These are phyloP conservation scores for Papio anubis DNA, from an alignment of 2,113 vertebrate genomes.

Conservation along the genomic window DNA sequence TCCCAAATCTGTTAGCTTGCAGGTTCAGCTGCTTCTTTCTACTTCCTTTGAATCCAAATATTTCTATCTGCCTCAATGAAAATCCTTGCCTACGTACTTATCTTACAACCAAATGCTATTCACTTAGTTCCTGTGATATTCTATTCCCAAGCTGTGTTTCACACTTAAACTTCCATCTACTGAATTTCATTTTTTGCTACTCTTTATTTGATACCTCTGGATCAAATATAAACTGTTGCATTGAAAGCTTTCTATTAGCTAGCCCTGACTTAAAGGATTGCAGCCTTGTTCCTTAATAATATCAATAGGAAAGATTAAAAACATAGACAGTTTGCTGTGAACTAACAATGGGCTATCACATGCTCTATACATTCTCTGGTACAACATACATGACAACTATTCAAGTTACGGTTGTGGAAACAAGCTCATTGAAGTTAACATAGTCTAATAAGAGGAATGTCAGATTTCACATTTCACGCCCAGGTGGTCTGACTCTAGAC, in stretches of 20 bases:
- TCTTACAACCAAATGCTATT: not conserved
- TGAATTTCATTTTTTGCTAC: conserved; percentile 2
- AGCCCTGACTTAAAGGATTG: not conserved
- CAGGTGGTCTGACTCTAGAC: not conserved
- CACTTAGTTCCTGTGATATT: not conserved
- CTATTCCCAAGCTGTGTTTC: not conserved
- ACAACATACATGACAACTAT: not conserved
- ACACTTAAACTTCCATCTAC: not conserved
- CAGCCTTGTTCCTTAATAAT: not conserved
- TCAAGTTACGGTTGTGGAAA: not conserved
- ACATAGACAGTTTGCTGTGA: not conserved
- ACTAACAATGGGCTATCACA: not conserved
- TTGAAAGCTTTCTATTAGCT: not conserved
- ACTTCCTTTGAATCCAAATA: conserved; percentile 24
- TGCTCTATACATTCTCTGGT: not conserved
- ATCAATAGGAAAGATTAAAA: not conserved
- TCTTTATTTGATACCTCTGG: not conserved
- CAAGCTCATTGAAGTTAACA: not conserved
- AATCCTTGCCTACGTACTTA: not conserved
- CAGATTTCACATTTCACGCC: not conserved
- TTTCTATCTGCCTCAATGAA: conserved; percentile 27
- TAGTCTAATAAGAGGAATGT: not conserved
- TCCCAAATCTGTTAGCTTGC: not conserved
- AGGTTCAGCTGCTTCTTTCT: not conserved
- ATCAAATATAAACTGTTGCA: not conserved